Evolutionary conservation across 1,140 invertebrate genomes (phyloP), one percentile per base, ranked within the genome.

Genomic region (Drosophila sp.): DNA sequence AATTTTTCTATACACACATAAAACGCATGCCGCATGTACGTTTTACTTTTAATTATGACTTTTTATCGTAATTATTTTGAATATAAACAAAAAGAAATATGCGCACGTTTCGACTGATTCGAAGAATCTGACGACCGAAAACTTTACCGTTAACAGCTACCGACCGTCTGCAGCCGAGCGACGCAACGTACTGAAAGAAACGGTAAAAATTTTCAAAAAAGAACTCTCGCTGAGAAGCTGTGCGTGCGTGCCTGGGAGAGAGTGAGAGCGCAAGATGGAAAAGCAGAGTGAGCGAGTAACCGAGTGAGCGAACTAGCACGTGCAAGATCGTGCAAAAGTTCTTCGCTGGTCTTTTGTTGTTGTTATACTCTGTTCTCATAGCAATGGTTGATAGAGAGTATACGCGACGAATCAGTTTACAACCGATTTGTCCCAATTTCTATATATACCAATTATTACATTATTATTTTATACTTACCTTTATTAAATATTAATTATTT

Each of bases 41-140:
- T 63, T 78, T 74, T 76, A 72, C 74, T 65, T 75, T 78, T 76
- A 67, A 73, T 86, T 78, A 76, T 71, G 69, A 41, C 72, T 74
- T 77, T 87, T 86, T 81, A 63, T 78, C 56, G 72, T 63, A 64
- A 76, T 82, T 78, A 78, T 82, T 76, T 72, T 58, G 48, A 45
- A 46, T 64, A 78, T 82, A 87, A 89, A 87, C 80, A 18, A 61
- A 62, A 27, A 40, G 54, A 64, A 69, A 78, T 64, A 61, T 63
- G 82, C 51, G 57, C 78, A 87, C 82, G 82, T 82, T 79, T 76
- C 21, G 1, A 14, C 66, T 38, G 72, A 71, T 78, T 73, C 63
- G 16, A 54, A 57, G 50, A 56, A 69, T 8, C 62, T 27, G 59
- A 65, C 63, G 45, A 29, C 51, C 18, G 53, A 75, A 61, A 72